A percentile compares a stretch with the other conserved stretches of the same genome.
These are phyloP conservation scores for Copsychus sechellarum DNA, from an alignment of 2,113 vertebrate genomes.

Conservation along the genomic window DNA sequence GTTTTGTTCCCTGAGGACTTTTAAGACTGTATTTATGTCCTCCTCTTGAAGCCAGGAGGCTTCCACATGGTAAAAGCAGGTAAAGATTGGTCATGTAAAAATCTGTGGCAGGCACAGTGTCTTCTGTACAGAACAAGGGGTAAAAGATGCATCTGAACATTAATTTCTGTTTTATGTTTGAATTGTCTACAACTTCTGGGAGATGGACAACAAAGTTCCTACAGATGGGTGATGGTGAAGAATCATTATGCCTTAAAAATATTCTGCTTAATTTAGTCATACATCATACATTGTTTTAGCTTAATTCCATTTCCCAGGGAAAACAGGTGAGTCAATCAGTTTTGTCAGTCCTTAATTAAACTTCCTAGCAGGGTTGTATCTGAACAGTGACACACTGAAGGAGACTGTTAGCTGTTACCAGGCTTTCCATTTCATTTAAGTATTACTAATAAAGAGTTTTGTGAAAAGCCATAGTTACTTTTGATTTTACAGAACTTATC, in stretches of 20 bases:
- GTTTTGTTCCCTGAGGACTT: not conserved
- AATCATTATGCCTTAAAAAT: not conserved
- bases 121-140: not conserved
- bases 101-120: not conserved
- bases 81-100: not conserved
- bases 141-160: not conserved
- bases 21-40: not conserved
- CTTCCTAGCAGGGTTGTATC: not conserved
- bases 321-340: slow-evolving; percentile 4
- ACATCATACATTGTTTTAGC: not conserved
- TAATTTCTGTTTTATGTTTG: not conserved
- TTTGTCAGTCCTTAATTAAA: slow-evolving; percentile 7
- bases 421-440: not conserved
- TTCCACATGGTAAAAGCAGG: not conserved
- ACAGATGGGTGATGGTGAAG: not conserved
- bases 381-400: not conserved
- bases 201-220: not conserved
- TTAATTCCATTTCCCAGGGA: not conserved
- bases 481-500: not conserved
- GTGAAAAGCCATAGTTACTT: not conserved
- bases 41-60: not conserved
- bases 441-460: not conserved
- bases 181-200: not conserved
- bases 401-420: not conserved
- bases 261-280: not conserved